A percentile compares a stretch with the other conserved stretches of the same genome.
These are phyloP conservation scores for Meloidogyne exigua DNA, from an alignment of 1,140 invertebrate species.

Conservation along the genomic window DNA sequence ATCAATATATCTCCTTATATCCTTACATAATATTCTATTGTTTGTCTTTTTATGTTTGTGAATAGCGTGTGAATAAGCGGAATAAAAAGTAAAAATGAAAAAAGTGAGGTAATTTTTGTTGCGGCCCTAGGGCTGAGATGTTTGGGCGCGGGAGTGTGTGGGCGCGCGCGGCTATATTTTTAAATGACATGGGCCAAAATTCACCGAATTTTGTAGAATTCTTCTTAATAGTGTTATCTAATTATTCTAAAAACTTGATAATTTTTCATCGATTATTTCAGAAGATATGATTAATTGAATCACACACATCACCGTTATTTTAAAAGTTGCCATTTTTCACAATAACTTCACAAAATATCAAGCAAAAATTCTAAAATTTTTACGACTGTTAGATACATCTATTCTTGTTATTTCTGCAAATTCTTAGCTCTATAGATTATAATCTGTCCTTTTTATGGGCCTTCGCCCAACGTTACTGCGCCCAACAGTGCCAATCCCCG, in stretches of 20 bases:
- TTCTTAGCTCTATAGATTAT: neutral
- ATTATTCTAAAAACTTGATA: neutral
- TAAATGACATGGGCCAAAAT: no score
- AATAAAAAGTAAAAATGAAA: conserved; percentile 1
- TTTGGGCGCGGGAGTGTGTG: neutral
- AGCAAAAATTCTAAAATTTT: neutral
- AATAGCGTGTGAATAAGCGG: conserved; percentile 4
- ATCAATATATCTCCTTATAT: neutral
- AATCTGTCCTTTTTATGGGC: neutral
- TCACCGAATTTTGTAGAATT: neutral
- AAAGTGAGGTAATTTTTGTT: conserved; percentile 2
- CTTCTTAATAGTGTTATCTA: neutral
- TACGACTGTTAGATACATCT: neutral
- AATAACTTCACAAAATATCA: neutral
- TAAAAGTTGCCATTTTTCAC: neutral
- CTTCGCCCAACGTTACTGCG: neutral
- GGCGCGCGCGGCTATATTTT: neutral
- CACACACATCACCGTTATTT: neutral
- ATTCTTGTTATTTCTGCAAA: neutral
- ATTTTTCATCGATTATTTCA: neutral
- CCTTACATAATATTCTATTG: neutral
- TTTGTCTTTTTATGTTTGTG: conserved; percentile 5
- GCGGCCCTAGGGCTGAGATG: neutral
- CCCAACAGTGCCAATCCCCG: neutral
- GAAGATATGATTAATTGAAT: neutral